A percentile compares a stretch with the other conserved stretches of the same genome.
Conservation (phyloP, 2,113 vertebrate species). For the Glareola pratincola region DNA sequence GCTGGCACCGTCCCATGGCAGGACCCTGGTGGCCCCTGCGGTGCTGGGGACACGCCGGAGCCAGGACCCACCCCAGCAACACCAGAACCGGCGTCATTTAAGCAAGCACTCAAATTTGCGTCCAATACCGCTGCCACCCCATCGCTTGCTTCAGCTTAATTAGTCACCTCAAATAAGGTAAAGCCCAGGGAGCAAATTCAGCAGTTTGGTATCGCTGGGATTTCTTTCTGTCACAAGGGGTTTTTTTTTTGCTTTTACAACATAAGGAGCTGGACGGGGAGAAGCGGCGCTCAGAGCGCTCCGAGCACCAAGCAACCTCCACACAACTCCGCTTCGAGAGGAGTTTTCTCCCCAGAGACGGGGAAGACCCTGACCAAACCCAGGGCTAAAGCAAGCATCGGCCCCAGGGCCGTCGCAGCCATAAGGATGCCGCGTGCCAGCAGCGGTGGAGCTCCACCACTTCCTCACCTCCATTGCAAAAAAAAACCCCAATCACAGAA, state of each 20-base stretch:
- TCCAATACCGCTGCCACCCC: fast-evolving
- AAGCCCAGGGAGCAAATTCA: background rate
- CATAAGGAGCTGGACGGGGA: background rate
- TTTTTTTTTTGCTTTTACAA: background rate
- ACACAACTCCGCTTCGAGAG: background rate
- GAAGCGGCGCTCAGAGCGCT: fast-evolving
- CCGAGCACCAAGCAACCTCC: background rate
- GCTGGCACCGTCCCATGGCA: background rate
- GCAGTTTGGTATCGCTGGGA: background rate
- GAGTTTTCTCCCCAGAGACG: background rate
- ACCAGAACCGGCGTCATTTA: background rate
- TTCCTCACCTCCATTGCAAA: background rate
- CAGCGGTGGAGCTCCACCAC: fast-evolving
- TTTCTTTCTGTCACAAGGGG: background rate
- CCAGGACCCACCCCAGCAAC: background rate
- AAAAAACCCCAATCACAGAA: too few relatives aligned
- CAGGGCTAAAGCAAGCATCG: background rate
- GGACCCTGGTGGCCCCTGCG: fast-evolving
- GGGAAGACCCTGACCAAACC: background rate
- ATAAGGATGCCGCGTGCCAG: fast-evolving
- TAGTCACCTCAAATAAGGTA: background rate
- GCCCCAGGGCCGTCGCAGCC: fast-evolving
- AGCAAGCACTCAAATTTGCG: background rate
- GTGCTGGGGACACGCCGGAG: background rate
- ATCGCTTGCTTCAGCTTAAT: background rate